Evolutionary conservation across 1,140 invertebrate species (phyloP).

Genomic region (Brachionus koreanus): DNA sequence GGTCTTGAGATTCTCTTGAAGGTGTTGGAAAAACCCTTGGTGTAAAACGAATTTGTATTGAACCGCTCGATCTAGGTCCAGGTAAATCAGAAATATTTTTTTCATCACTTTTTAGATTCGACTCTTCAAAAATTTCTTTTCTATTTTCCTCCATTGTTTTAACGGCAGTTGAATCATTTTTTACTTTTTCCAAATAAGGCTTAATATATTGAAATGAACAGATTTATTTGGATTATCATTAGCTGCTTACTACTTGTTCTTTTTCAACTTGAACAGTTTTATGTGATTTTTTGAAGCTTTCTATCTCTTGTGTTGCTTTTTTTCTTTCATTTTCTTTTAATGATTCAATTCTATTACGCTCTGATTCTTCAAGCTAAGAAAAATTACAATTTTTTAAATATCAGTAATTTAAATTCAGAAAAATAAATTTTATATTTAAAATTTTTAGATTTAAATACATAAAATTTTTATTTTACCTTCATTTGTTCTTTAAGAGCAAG

Average conservation of each 20-base stretch:
- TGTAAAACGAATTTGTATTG: slow-evolving; percentile 66
- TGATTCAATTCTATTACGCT: slow-evolving; percentile 59
- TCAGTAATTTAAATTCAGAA: not conserved
- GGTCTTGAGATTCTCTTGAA: slow-evolving; percentile 69
- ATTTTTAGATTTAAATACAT: too few relatives aligned
- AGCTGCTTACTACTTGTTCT: slow-evolving; percentile 48
- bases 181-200: not conserved
- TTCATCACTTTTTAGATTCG: not conserved
- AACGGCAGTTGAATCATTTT: too few relatives aligned
- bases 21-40: slow-evolving; percentile 75
- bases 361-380: slow-evolving; percentile 63
- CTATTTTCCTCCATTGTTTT: slow-evolving; percentile 48
- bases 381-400: slow-evolving; percentile 48
- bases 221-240: not conserved
- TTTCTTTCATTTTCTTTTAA: slow-evolving; percentile 62
- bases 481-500: slow-evolving; percentile 52
- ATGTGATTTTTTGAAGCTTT: slow-evolving; percentile 17
- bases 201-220: not conserved
- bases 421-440: not conserved
- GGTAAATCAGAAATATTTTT: slow-evolving; percentile 47
- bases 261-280: not conserved
- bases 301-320: slow-evolving; percentile 66
- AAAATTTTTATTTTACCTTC: slow-evolving; percentile 48
- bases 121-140: slow-evolving; percentile 17
- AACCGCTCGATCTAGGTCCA: slow-evolving; percentile 51